Evolutionary conservation across 2,888 invertebrate genomes (phyloP).

Genomic region (Linnaemya tessellans): DNA sequence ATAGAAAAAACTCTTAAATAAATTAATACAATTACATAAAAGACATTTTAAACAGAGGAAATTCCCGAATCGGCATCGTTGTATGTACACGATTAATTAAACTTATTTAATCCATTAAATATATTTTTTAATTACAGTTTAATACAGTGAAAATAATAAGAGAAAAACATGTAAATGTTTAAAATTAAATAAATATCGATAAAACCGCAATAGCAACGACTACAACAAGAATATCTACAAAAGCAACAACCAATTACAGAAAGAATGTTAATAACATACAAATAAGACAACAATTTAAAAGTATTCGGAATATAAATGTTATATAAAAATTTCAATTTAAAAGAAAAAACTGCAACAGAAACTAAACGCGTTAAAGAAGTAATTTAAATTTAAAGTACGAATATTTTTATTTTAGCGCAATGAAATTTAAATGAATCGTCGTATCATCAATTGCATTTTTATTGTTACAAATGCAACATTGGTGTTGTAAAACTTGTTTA

Average conservation of each 20-base stretch:
- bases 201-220: slow-evolving; percentile 51
- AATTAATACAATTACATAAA: slow-evolving; percentile 41
- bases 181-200: slow-evolving; percentile 35
- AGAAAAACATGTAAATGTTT: slow-evolving; percentile 45
- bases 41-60: slow-evolving; percentile 8
- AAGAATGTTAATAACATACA: slow-evolving; percentile 47
- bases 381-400: slow-evolving; percentile 51
- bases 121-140: slow-evolving; percentile 59
- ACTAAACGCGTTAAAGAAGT: background rate
- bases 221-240: slow-evolving; percentile 22
- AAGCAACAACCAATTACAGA: slow-evolving; percentile 27
- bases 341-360: slow-evolving; percentile 2
- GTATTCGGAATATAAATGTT: slow-evolving; percentile 25
- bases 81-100: background rate
- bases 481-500: slow-evolving; percentile 65
- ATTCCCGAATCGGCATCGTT: slow-evolving; percentile 19
- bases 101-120: slow-evolving; percentile 52
- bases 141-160: slow-evolving; percentile 28
- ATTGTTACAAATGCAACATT: slow-evolving; percentile 77
- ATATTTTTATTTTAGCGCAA: slow-evolving; percentile 70
- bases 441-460: slow-evolving; percentile 68
- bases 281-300: slow-evolving; percentile 15
- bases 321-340: slow-evolving; percentile 25
- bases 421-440: slow-evolving; percentile 65
- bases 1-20: too few species aligned